These are phyloP conservation scores for Spinibarbus caldwelli DNA, from an alignment of 2,797 vertebrate species.

Conservation along the genomic window DNA sequence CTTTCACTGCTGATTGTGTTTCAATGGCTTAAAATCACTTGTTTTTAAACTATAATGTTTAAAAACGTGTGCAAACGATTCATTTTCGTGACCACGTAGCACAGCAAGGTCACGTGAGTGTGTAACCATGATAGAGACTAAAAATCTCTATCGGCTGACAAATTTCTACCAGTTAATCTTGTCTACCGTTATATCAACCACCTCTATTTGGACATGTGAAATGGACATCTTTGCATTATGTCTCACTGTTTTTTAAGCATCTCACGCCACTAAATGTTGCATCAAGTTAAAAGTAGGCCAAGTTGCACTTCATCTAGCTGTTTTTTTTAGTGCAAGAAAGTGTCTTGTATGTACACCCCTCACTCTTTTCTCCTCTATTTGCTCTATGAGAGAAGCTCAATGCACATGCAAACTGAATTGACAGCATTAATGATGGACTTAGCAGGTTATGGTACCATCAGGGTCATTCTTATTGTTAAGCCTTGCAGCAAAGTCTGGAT, in stretches of 20 bases:
- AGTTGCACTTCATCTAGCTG: background rate
- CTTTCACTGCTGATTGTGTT: no score
- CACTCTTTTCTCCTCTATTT: background rate
- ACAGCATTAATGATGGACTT: background rate
- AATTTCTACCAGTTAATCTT: no score
- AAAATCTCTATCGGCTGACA: no score
- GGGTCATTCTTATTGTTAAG: background rate
- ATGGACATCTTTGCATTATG: background rate
- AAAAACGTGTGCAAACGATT: no score
- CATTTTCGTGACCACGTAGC: no score
- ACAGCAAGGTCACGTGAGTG: no score
- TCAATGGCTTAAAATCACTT: no score
- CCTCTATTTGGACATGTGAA: background rate
- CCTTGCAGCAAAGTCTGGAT: background rate
- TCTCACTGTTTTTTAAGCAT: background rate
- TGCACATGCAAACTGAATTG: background rate
- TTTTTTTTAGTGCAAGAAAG: background rate
- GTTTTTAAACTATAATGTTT: no score
- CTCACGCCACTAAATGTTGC: background rate
- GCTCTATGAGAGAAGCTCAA: background rate
- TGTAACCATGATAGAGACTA: no score
- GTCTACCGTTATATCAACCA: background rate
- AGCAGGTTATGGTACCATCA: background rate
- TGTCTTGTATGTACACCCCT: background rate
- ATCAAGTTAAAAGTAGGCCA: background rate